Base-by-base conservation (phyloP, 1,140 invertebrate genomes). In the Drosophila baimaii region DNA sequence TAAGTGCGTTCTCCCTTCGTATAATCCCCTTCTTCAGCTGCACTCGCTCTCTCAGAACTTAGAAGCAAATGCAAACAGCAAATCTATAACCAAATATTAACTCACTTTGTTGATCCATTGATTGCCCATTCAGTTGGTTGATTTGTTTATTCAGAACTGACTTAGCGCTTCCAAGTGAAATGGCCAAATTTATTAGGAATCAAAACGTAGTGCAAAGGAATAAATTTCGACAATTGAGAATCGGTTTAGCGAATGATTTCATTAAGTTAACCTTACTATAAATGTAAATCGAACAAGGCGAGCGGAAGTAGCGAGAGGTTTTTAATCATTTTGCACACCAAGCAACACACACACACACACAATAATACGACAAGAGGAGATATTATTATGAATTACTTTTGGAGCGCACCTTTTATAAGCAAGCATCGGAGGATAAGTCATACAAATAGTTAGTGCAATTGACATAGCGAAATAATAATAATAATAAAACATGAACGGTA, bases 131-230 rank as follows among this genome's bases (percentile, higher is more conserved):
- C 33, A 69, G 55, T 69, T 69, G 47, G 66, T 62, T 57, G 49
- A 63, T 71, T 83, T 84, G 23, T 55, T 77, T 88, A 83, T 82
- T 88, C 76, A 74, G 86, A 88, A 88, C 83, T 88, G 80, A 89
- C 77, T 90, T 90, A 90, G 88, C 88, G 88, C 88, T 90, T 90
- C 88, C 88, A 90, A 81, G 76, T 75, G 75, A 81, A 90, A 88
- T 90, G 79, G 88, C 88, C 88, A 90, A 90, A 90, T 90, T 90
- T 90, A 81, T 81, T 90, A 90, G 82, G 73, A 81, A 86, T 76
- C 65, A 70, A 82, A 90, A 65, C 62, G 62, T 70, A 90, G 63
- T 64, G 64, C 65, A 61, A 52, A 81, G 33, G 64, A 72, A 68
- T 41, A 63, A 65, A 76, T 65, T 72, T 72, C 69, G 69, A 72